Evolutionary conservation across 1,140 invertebrate species (phyloP), one percentile per base, ranked within the genome.

Genomic region (Nasonia giraulti): DNA sequence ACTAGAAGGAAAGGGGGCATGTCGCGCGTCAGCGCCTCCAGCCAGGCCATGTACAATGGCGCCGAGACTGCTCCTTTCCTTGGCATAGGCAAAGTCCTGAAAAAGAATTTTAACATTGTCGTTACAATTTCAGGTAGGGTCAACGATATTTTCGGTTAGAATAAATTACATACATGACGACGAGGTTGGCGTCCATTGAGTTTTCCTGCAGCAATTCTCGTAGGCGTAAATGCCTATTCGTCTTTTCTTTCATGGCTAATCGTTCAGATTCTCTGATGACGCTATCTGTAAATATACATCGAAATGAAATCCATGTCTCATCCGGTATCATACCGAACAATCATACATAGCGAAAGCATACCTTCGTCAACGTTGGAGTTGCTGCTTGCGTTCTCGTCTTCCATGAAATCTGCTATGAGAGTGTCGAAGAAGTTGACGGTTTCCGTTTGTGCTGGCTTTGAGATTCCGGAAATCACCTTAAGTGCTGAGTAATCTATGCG

Each of bases 401-500:
- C 91, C 80, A 94, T 93, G 89, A 96, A 97, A 79, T 95, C 95
- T 8, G 94, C 94, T 87, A 97, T 96, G 0, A 97, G 94, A 27
- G 94, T 94, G 80, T 97, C 95, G 91, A 99, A 99, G 90, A 98
- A 98, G 10, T 95, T 94, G 33, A 95, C 94, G 0, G 96, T 96
- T 33, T 94, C 93, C 12, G 96, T 94, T 76, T 95, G 94, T 8
- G 96, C 96, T 44, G 95, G 94, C 88, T 96, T 96, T 1, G 95
- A 97, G 47, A 98, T 96, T 89, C 98, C 98, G 0, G 98, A 95
- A 86, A 99, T 96, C 55, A 99, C 95, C 88, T 96, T 97, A 82
- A 99, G 93, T 86, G 98, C 97, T 0, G 97, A 97, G 92, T 98
- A 99, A 92, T 99, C 98, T 88, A 99, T 99, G 75, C 98, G 95